Evolutionary conservation across 2,888 invertebrate species (phyloP).

Genomic region (Thera obeliscata): DNA sequence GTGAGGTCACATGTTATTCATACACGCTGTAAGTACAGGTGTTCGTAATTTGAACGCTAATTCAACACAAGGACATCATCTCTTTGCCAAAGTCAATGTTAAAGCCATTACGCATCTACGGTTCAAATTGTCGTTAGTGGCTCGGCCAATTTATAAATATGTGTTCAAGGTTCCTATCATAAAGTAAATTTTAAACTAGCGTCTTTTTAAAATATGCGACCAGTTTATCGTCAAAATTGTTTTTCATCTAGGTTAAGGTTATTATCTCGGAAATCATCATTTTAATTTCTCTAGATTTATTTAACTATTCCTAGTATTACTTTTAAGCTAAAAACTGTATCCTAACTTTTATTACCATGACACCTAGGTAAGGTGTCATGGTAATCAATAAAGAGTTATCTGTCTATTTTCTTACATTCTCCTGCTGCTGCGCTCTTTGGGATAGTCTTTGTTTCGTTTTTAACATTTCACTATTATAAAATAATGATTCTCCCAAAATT

Average conservation of each 20-base stretch:
- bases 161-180: conserved; percentile 9
- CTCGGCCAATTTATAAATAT: conserved; percentile 24
- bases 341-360: no score
- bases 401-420: no score
- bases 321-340: no score
- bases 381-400: no score
- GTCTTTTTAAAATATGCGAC: not conserved
- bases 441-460: no score
- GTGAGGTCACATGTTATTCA: conserved; percentile 42
- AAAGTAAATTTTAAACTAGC: not conserved
- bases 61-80: conserved; percentile 44
- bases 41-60: conserved; percentile 45
- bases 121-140: conserved; percentile 32
- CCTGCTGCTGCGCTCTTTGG: no score
- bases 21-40: conserved; percentile 34
- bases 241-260: not conserved
- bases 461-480: no score
- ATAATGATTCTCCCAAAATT: no score
- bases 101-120: conserved; percentile 28
- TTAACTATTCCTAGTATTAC: no score
- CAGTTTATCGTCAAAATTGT: not conserved
- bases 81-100: conserved; percentile 48
- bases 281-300: no score
- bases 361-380: no score
- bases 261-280: no score